These are phyloP conservation scores for Ormyrus pomaceus DNA, from an alignment of 2,888 invertebrate species.

Conservation along the genomic window DNA sequence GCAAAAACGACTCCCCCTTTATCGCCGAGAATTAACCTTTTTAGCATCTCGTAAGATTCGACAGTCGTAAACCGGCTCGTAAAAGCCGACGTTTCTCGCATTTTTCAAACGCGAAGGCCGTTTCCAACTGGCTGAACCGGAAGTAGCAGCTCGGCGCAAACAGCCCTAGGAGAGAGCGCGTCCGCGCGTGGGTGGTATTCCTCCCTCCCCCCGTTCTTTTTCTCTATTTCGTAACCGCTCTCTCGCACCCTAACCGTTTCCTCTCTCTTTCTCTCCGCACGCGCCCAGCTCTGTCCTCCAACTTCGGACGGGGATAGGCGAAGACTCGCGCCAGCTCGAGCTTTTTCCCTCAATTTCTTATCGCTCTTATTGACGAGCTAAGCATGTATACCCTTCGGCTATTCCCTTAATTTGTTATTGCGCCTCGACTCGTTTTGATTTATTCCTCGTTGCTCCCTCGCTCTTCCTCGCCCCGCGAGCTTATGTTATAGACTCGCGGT, in stretches of 20 bases:
- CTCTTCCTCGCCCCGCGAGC: too few relatives aligned
- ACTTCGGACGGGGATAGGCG: too few relatives aligned
- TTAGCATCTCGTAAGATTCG: conserved; percentile 51
- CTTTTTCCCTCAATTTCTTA: conserved; percentile 12
- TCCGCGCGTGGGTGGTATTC: too few relatives aligned
- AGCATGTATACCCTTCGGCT: not conserved
- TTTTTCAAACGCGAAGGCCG: conserved; percentile 41
- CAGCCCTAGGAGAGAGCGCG: conserved; percentile 11
- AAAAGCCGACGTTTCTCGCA: conserved; percentile 45
- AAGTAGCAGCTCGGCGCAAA: conserved; percentile 54
- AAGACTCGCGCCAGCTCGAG: too few relatives aligned
- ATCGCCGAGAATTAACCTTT: conserved; percentile 50
- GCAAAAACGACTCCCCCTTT: conserved; percentile 37
- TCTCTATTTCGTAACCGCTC: conserved; percentile 8
- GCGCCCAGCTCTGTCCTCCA: not conserved
- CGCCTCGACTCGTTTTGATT: not conserved
- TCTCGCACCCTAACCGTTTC: conserved; percentile 9
- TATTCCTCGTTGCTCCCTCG: not conserved
- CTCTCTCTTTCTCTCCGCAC: conserved; percentile 1
- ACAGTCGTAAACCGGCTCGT: conserved; percentile 48
- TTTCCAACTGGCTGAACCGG: conserved; percentile 54
- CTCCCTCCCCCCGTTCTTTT: not conserved
- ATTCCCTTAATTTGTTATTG: conserved; percentile 9
- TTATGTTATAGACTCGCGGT: too few relatives aligned
- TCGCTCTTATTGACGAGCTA: conserved; percentile 26